Evolutionary conservation across 2,888 invertebrate genomes (phyloP), one percentile per base, ranked within the genome.

Genomic region (Conomelus anceps): DNA sequence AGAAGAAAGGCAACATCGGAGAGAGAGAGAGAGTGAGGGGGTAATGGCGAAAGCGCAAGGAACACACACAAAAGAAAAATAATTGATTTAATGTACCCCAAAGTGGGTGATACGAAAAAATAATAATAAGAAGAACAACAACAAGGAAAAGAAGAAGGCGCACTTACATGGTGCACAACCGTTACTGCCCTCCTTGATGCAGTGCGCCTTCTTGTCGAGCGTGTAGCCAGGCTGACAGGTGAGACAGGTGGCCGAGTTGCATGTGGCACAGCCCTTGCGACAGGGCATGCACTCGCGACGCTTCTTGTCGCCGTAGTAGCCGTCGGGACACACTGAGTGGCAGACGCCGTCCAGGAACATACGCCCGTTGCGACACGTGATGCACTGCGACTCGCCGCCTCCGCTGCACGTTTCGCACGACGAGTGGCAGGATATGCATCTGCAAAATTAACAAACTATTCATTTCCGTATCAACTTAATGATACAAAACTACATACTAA

Each of bases 321-420:
- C 96, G 89, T 94, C 94, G 0, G 97, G 97, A 92, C 98, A 98
- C 89, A 91, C 89, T 90, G 95, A 94, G 63, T 96, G 94, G 93
- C 98, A 98, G 89, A 95, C 95, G 88, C 96, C 97, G 91, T 96
- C 95, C 91, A 96, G 94, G 90, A 96, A 95, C 92, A 95, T 97
- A 90, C 95, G 95, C 88, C 96, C 96, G 63, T 95, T 94, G 90
- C 96, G 96, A 93, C 98, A 98, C 20, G 96, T 95, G 92, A 97
- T 96, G 93, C 98, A 98, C 92, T 97, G 96, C 23, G 95, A 94
- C 92, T 96, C 96, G 34, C 96, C 95, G 22, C 96, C 95, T 29
- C 97, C 97, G 91, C 95, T 95, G 93, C 98, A 98, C 23, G 97
- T 96, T 92, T 96, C 96, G 93, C 98, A 98, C 23, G 96, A 95